Conservation (phyloP, 2,113 vertebrate species). For the Crotalus horridus region DNA sequence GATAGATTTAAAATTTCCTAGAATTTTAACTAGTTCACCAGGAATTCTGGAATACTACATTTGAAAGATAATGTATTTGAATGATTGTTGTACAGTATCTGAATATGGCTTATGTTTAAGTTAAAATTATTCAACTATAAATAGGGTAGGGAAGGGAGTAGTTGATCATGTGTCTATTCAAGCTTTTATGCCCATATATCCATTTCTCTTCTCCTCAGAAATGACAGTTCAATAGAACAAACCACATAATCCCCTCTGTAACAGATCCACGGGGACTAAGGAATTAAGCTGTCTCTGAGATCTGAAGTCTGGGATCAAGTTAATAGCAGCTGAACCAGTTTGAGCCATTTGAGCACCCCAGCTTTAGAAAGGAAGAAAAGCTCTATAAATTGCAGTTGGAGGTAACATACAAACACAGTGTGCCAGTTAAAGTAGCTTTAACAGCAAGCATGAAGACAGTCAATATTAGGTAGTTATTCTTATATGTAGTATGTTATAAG, state of each 20-base stretch:
- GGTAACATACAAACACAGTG: slow-evolving; percentile 46
- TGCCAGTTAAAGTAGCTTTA: slow-evolving; percentile 59
- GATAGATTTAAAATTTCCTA: background rate
- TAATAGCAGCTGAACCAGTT: slow-evolving; percentile 46
- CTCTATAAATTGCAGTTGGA: slow-evolving; percentile 62
- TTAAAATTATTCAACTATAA: background rate
- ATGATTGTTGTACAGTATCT: background rate
- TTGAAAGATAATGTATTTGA: background rate
- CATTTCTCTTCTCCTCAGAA: background rate
- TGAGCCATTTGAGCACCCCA: slow-evolving; percentile 54
- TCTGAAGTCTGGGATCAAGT: slow-evolving; percentile 35
- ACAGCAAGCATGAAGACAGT: slow-evolving; percentile 60
- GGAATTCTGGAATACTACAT: background rate
- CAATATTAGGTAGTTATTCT: slow-evolving; percentile 56
- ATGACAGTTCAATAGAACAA: background rate
- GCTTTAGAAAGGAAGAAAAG: slow-evolving; percentile 52
- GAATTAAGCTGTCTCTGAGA: slow-evolving; percentile 6
- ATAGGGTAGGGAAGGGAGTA: background rate
- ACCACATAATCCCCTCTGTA: slow-evolving; percentile 35
- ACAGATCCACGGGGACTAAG: background rate
- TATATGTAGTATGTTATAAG: slow-evolving; percentile 44
- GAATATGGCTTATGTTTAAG: background rate
- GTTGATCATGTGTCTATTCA: background rate
- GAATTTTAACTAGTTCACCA: background rate
- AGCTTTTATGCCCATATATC: background rate